Evolutionary conservation across 2,888 invertebrate genomes (phyloP), one percentile per base, ranked within the genome.

Genomic region (Philopedon plagiatum): DNA sequence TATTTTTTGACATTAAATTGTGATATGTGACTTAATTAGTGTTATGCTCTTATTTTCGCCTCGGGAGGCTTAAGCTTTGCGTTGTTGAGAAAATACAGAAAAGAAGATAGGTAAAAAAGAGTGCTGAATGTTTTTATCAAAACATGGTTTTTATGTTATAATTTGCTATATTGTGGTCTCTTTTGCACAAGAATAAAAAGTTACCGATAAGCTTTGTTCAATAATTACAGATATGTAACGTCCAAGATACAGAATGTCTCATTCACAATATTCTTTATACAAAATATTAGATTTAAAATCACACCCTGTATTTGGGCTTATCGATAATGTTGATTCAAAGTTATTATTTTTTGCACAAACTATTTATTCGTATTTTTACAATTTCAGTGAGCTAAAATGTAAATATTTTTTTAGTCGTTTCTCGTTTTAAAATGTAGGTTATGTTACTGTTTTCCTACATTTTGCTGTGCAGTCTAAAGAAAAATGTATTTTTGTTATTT

Each of bases 371-470:
- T 34, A 15, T 2, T 39, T 39, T 39, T 39, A 15, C 7, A 3
- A 39, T n/a, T 39, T 39, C 11, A 37, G 37, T 34, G n/a, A n/a
- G n/a, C 34, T 34, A 9, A 9, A 9, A 41, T 41, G 41, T 18
- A 46, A 46, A 46, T n/a, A 4, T n/a, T 46, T 46, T 32, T 46
- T 21, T 46, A 46, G 46, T 46, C 46, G 11, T 34, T 34, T 39
- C 1, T 15, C 15, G 39, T 44, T 44, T 44, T 5, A 2, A 21
- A 46, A 46, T 63, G 51, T 51, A 46, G 37, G 62, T 49, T 34
- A n/a, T 63, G 62, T 51, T 63, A 51, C 21, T 51, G 51, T 65
- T 65, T 65, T 29, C 54, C 56, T 57, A 56, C 63, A 54, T 54
- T 39, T 18, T 26, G 15, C 9, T 18, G 4, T 19, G 23, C 44